These are phyloP conservation scores for Microctenopoma lineatum DNA, from an alignment of 2,797 vertebrate species.

Conservation along the genomic window DNA sequence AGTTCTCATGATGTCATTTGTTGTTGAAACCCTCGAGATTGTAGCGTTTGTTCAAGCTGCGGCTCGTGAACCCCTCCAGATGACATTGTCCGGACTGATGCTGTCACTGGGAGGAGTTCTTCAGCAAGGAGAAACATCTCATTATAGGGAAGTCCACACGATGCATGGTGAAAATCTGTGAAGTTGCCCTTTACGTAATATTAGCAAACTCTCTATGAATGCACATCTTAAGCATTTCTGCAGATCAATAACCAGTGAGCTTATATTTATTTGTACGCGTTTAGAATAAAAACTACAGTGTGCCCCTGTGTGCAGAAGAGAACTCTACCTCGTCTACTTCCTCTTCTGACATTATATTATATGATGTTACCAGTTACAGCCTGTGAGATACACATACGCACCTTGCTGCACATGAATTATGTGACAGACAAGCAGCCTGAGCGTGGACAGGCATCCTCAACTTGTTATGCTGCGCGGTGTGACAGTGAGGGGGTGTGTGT, in stretches of 20 bases:
- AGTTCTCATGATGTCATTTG: too few relatives aligned
- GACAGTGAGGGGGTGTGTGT: too few relatives aligned
- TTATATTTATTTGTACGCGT: neutral
- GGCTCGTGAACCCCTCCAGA: too few relatives aligned
- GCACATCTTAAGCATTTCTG: neutral
- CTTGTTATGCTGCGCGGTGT: neutral
- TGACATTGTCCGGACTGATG: too few relatives aligned
- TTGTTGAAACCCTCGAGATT: too few relatives aligned
- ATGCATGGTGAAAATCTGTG: too few relatives aligned
- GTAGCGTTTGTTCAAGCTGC: too few relatives aligned
- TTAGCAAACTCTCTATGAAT: neutral
- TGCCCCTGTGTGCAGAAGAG: neutral
- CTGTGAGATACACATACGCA: neutral
- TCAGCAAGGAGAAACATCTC: too few relatives aligned
- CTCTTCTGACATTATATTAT: neutral
- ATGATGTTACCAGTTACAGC: neutral
- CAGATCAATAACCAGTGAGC: neutral
- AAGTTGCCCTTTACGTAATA: neutral
- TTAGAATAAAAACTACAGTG: neutral
- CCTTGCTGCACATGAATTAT: neutral
- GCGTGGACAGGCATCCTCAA: neutral
- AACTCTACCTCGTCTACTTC: constrained; percentile 9
- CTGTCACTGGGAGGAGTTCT: neutral
- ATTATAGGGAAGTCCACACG: too few relatives aligned
- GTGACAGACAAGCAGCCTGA: neutral